Evolutionary conservation across 2,888 invertebrate species (phyloP), one percentile per base, ranked within the genome.

Genomic region (Cantharis flavilabris): DNA sequence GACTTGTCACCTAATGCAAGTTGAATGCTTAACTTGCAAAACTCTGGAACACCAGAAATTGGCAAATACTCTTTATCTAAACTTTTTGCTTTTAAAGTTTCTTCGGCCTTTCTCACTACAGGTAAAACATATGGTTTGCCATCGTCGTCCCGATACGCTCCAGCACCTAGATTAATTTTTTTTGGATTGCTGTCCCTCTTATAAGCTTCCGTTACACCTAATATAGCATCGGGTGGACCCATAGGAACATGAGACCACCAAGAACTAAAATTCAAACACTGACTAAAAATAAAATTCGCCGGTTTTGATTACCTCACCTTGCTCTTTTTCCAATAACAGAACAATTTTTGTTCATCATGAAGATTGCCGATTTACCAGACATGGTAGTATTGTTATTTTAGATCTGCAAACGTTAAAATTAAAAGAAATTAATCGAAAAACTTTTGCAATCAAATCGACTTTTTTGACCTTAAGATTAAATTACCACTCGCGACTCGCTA

Each of bases 181-280:
- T 97, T 97, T 0, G 97, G 93, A 87, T 97, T 95, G 3, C 91
- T 90, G 87, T 99, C 99, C 79, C 90, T 92, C 87, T 97, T 98
- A 89, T 91, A 99, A 0, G 99, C 99, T 88, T 99, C 99, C 0
- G 98, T 96, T 64, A 99, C 95, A 62, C 99, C 99, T 71, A 99
- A 90, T 89, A 99, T 99, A 23, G 97, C 96, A 91, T 99, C 99
- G 5, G 99, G 99, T 16, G 99, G 99, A 4, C 98, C 99, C 97
- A 98, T 96, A 87, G 94, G 93, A 9, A 99, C 98, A 87, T 95
- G 92, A 76, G 92, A 89, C 94, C 96, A 97, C 94, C 95, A 96
- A 83, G 94, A 93, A 86, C 96, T 96, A 82, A 10, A 86, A 88
- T 72, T 76, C 73, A 80, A 78, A 28, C 20, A 49, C n/a, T 49